phyloP scores from a whole-genome alignment of 2,888 invertebrate species.

The Acronicta aceris region DNA sequence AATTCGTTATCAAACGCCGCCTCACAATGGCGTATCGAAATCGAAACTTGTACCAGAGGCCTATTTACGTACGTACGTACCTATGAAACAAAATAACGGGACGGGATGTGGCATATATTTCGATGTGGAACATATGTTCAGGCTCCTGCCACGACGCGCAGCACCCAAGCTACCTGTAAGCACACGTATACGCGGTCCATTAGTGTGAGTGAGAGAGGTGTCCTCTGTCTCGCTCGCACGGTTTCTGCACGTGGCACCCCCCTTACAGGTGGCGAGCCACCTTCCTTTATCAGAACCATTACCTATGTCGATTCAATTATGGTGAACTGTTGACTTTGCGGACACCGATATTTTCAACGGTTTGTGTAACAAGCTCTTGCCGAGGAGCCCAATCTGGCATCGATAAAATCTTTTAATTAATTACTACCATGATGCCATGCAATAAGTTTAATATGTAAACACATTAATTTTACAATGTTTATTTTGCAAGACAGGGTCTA shows the following conservation, averaged over 20 bases:
- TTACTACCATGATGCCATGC: slow-evolving; percentile 35
- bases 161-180: slow-evolving; percentile 61
- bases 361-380: slow-evolving; percentile 51
- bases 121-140: slow-evolving; percentile 64
- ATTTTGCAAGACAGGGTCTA: slow-evolving; percentile 3
- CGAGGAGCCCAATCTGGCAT: slow-evolving; percentile 55
- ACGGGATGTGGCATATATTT: slow-evolving; percentile 63
- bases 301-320: slow-evolving; percentile 81
- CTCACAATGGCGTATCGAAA: slow-evolving; percentile 67
- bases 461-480: slow-evolving; percentile 42
- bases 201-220: slow-evolving; percentile 63
- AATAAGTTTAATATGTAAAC: slow-evolving; percentile 32
- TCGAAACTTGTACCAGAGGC: slow-evolving; percentile 69
- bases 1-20: slow-evolving; percentile 74
- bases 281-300: slow-evolving; percentile 69
- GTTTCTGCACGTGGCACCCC: slow-evolving; percentile 68
- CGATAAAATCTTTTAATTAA: slow-evolving; percentile 71
- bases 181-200: slow-evolving; percentile 61
- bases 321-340: slow-evolving; percentile 79
- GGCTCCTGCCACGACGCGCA: slow-evolving; percentile 57
- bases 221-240: slow-evolving; percentile 36
- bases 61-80: slow-evolving; percentile 69
- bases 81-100: slow-evolving; percentile 73
- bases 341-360: slow-evolving; percentile 72
- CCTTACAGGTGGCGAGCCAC: slow-evolving; percentile 62